Evolutionary conservation across 2,113 vertebrate genomes (phyloP).

Genomic region (Colius striatus): DNA sequence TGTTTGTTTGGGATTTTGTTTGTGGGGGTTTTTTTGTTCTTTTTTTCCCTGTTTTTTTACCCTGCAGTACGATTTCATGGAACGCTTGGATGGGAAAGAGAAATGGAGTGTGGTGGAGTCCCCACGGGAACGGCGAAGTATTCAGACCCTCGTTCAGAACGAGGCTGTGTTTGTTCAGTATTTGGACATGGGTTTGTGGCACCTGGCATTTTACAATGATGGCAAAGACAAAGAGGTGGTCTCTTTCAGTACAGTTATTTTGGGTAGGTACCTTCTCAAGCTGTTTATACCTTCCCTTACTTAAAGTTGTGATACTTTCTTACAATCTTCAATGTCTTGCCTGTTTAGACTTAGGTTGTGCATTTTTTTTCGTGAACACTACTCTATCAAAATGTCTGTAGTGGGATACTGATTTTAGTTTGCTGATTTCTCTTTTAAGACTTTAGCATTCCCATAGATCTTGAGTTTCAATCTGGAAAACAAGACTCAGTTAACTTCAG

Average conservation of each 20-base stretch:
- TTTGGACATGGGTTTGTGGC: constrained; percentile 94
- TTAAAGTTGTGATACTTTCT: background rate
- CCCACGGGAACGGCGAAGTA: constrained; percentile 90
- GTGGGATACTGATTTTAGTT: background rate
- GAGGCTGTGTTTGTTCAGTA: constrained; percentile 97
- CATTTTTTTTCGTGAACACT: background rate
- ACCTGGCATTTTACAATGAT: constrained; percentile 98
- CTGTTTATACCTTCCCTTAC: background rate
- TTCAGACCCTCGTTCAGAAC: constrained; percentile 97
- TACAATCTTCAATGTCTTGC: background rate
- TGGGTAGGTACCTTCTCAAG: constrained; percentile 81
- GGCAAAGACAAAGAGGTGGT: constrained; percentile 95
- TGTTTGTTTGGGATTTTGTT: background rate
- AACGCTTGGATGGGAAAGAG: constrained; percentile 96
- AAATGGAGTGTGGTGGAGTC: constrained; percentile 98
- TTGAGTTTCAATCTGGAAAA: background rate
- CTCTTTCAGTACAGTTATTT: constrained; percentile 91
- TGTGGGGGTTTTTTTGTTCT: background rate
- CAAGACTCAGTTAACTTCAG: background rate
- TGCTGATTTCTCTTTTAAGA: background rate
- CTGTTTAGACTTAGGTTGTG: background rate
- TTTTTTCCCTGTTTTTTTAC: background rate
- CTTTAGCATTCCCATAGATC: background rate
- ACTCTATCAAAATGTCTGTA: background rate
- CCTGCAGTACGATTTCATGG: constrained; percentile 96